Evolutionary conservation across 2,113 vertebrate species (phyloP).

Genomic region (Nothocercus julius): DNA sequence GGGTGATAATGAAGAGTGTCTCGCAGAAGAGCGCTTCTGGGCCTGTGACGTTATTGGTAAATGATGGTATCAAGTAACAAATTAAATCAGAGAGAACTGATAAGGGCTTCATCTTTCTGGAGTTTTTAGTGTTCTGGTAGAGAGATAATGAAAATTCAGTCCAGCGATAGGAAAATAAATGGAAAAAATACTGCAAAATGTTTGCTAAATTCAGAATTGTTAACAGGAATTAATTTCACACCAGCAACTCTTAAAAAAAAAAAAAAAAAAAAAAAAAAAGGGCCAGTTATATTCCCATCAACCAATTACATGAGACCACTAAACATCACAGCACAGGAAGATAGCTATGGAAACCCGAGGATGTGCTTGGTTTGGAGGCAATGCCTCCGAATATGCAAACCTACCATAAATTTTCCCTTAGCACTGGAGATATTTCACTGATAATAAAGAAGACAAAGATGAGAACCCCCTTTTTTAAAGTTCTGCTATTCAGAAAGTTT

Average conservation of each 20-base stretch:
- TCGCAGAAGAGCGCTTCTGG: not conserved
- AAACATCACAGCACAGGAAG: not conserved
- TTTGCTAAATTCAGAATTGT: not conserved
- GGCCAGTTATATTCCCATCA: not conserved
- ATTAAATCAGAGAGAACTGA: not conserved
- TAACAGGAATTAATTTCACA: not conserved
- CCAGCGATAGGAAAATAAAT: not conserved
- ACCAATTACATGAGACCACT: not conserved
- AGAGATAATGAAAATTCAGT: not conserved
- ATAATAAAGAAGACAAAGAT: not conserved
- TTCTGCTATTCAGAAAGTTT: not conserved
- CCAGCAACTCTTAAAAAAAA: not conserved
- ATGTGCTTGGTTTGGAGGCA: not conserved
- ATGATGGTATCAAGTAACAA: not conserved
- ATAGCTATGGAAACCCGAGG: fast-evolving
- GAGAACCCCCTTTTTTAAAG: not conserved
- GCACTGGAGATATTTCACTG: not conserved
- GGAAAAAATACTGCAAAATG: not conserved
- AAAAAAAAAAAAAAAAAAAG: no score
- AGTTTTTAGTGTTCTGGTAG: not conserved
- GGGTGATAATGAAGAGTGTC: not conserved
- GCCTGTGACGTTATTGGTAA: not conserved
- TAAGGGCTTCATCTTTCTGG: not conserved
- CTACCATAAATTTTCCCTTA: fast-evolving
- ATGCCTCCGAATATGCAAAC: not conserved